phyloP scores from a whole-genome alignment of 1,140 invertebrate species.

The Diachasma alloeum region DNA sequence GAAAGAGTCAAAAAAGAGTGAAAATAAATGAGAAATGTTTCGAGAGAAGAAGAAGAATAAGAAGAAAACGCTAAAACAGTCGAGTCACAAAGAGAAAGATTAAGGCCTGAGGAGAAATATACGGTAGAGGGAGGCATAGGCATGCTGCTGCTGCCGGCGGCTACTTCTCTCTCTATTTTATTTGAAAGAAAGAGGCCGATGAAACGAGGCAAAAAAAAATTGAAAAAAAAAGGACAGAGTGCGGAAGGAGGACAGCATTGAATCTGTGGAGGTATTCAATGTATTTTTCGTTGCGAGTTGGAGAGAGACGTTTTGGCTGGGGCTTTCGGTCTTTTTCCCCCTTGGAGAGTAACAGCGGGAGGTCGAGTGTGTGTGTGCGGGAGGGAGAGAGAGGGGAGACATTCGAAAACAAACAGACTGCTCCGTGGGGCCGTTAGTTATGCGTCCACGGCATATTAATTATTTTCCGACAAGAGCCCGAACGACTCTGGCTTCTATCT shows the following conservation, averaged over 20 bases:
- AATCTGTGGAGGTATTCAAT: conserved; percentile 25
- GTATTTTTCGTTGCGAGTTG: conserved; percentile 6
- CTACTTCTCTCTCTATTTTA: background rate
- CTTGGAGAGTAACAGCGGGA: conserved; percentile 43
- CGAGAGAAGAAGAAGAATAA: background rate
- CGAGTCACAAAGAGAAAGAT: conserved; percentile 61
- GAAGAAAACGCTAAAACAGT: conserved; percentile 58
- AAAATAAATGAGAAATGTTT: background rate
- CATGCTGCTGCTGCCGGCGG: background rate
- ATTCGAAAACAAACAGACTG: conserved; percentile 56
- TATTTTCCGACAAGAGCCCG: conserved; percentile 44
- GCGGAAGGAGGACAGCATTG: conserved; percentile 10
- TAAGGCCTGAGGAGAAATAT: conserved; percentile 45
- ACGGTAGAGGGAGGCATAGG: conserved; percentile 32
- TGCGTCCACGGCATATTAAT: conserved; percentile 57
- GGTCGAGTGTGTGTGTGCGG: conserved; percentile 36
- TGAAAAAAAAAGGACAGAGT: background rate
- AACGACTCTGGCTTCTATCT: background rate
- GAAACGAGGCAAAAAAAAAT: conserved; percentile 9
- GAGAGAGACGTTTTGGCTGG: background rate
- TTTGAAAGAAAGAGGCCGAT: background rate
- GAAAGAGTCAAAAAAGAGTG: background rate
- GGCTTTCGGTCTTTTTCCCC: background rate
- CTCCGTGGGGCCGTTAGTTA: conserved; percentile 51
- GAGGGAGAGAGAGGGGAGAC: conserved; percentile 32